Base-by-base conservation (phyloP, 2,797 vertebrate species). In the Neoniphon sammara region DNA sequence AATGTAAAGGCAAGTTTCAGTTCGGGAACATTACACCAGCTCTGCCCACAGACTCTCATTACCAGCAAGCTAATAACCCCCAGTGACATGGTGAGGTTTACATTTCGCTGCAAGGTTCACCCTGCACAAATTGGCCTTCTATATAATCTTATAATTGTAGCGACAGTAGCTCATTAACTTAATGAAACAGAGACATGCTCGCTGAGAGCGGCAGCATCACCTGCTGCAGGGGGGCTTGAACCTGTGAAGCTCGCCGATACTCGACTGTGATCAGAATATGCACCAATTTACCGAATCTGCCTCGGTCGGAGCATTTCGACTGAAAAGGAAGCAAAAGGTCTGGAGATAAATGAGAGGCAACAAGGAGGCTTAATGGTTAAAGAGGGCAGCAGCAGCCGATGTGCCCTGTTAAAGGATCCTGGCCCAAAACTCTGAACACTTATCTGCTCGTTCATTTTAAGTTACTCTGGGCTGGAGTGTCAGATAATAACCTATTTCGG, bases 31-130 rank as follows among this genome's bases (percentile, higher is more conserved):
- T 81, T 60, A 59, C 57, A 76, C 30, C 65, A 66, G 60, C 66
- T 87, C 71, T 77, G 74, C 81, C 73, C 64, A 31, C 69, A 71
- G 66, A 23, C 54, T 60, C 75, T 88, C 84, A 78, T 90, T 87
- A 88, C 36, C 57, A 78, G 2, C 61, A n/a, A 44, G 65, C 70
- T 87, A 87, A 87, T 89, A 74, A 80, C 71, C 57, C 70, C 15
- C 2, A 7, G 62, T 64, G 63, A 68, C 78, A 68, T 7, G 57
- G 54, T 3, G 42, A 77, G 60, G 66, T 77, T 81, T 73, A 68
- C 56, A 34, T 65, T 77, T 64, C 5, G 11, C 56, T 55, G 78
- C 18, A 0, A 63, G 12, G 57, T 9, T 36, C 67, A 57, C 46
- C 8, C 70, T 66, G 36, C 74, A 75, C 74, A 88, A 85, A 85